A percentile compares a stretch with the other conserved stretches of the same genome.
These are phyloP conservation scores for Macrophya alboannulata DNA, from an alignment of 2,888 invertebrate genomes.

Conservation along the genomic window DNA sequence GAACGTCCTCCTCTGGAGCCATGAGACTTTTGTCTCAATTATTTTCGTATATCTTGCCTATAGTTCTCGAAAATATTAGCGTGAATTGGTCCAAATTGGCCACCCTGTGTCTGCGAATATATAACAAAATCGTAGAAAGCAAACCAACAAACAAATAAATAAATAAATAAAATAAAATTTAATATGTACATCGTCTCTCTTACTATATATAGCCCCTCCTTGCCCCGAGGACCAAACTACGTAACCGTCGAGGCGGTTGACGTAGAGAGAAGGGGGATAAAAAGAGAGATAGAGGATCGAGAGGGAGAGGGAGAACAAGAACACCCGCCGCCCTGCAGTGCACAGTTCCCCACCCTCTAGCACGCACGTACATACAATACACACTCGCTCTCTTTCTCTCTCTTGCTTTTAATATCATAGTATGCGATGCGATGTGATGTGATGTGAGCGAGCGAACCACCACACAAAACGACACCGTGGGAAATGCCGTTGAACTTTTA, in stretches of 20 bases:
- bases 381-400: conserved; percentile 55
- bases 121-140: too few species aligned
- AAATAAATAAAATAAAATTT: neutral
- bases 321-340: conserved; percentile 11
- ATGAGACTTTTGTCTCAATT: too few species aligned
- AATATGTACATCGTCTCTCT: neutral
- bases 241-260: neutral
- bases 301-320: neutral
- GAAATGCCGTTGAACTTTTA: conserved; percentile 76
- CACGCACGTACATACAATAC: neutral
- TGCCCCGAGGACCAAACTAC: neutral
- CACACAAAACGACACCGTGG: conserved; percentile 69
- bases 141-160: neutral
- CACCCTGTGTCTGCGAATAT: too few species aligned
- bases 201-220: neutral
- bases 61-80: too few species aligned
- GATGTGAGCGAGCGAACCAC: conserved; percentile 10
- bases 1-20: too few species aligned
- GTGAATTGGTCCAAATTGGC: too few species aligned
- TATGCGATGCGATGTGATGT: conserved; percentile 35
- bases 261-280: neutral
- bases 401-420: conserved; percentile 55
- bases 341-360: neutral
- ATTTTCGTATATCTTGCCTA: too few species aligned
- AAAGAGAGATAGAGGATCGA: neutral